These are phyloP conservation scores for Rhodophaea formosa DNA, from an alignment of 2,888 invertebrate species.

Conservation along the genomic window DNA sequence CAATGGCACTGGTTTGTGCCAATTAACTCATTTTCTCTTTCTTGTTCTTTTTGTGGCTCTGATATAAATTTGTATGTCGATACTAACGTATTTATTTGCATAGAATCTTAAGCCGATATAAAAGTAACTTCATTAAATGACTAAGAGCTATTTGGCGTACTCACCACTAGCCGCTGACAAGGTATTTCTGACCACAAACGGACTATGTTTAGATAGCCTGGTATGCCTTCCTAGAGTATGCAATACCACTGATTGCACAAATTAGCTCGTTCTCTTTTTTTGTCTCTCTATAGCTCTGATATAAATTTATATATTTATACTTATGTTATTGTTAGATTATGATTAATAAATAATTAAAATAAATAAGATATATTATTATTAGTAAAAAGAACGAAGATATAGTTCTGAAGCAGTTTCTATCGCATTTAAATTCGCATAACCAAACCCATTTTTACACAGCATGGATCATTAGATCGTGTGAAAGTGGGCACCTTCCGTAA, in stretches of 20 bases:
- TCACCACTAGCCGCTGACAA: slow-evolving; percentile 1
- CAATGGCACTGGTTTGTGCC: background rate
- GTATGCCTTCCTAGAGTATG: slow-evolving; percentile 21
- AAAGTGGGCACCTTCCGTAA: slow-evolving; percentile 9
- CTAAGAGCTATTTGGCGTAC: slow-evolving; percentile 14
- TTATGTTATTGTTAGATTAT: too few relatives aligned
- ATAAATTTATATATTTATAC: too few relatives aligned
- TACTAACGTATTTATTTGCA: background rate
- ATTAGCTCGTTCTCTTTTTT: background rate
- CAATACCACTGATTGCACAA: background rate
- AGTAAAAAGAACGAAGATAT: too few relatives aligned
- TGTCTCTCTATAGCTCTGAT: background rate
- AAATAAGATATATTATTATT: too few relatives aligned
- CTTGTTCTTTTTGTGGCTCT: too few relatives aligned
- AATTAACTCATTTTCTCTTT: too few relatives aligned
- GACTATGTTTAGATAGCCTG: slow-evolving; percentile 16
- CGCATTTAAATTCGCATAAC: background rate
- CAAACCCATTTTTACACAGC: slow-evolving; percentile 52
- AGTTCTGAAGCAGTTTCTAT: background rate
- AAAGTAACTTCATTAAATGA: slow-evolving; percentile 16
- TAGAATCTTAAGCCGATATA: slow-evolving; percentile 9
- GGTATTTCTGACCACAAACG: slow-evolving; percentile 16
- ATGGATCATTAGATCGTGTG: slow-evolving; percentile 43
- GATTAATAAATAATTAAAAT: too few relatives aligned
- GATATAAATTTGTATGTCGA: too few relatives aligned